phyloP scores from a whole-genome alignment of 2,797 vertebrate species.

The Gila robusta region DNA sequence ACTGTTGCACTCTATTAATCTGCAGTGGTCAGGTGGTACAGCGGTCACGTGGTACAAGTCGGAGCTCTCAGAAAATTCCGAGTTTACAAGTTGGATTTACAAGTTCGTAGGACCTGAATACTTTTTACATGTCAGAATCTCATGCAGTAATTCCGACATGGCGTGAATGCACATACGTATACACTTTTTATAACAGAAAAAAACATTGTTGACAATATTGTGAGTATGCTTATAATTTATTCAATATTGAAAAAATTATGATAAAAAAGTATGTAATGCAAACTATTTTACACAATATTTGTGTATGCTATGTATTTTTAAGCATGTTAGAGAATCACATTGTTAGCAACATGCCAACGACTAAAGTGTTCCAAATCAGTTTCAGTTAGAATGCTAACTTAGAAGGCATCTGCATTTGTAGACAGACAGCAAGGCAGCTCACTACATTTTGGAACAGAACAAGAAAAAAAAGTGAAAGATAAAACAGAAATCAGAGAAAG shows the following conservation, averaged over 20 bases:
- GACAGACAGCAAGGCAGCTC: not conserved
- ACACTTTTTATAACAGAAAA: not conserved
- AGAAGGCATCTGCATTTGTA: not conserved
- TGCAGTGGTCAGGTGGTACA: not conserved
- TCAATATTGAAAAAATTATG: not conserved
- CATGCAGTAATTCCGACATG: not conserved
- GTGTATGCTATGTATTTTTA: not conserved
- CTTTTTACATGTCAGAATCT: not conserved
- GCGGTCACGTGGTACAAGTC: too few species aligned
- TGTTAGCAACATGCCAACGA: not conserved
- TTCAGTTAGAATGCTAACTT: not conserved
- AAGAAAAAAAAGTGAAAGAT: not conserved
- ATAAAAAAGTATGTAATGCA: not conserved
- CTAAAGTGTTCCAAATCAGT: not conserved
- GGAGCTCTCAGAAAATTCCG: too few species aligned
- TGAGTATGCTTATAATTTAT: not conserved
- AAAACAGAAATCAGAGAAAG: not conserved
- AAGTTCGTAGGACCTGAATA: not conserved
- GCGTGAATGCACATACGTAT: not conserved
- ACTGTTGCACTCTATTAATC: not conserved
- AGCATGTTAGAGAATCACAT: not conserved
- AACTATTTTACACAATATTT: not conserved
- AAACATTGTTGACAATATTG: not conserved
- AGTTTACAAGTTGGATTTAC: not conserved
- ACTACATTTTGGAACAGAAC: not conserved